Percentiles rank a stretch among this genome's conserved stretches.
Evolutionary conservation across 2,113 vertebrate genomes (phyloP).

Genomic region (Macquaria australasica): DNA sequence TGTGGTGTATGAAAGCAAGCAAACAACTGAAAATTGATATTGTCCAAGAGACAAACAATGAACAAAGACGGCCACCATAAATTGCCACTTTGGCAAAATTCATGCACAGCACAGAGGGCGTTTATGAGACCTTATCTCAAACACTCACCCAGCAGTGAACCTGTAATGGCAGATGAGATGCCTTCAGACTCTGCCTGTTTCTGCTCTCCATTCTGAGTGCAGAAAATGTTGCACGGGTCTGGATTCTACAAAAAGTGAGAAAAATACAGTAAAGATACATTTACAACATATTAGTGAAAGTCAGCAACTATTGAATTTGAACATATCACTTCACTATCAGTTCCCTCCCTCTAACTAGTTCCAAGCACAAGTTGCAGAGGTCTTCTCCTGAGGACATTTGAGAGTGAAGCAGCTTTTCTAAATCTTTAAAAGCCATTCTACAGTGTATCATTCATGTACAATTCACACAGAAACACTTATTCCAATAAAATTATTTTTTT

Average conservation of each 20-base stretch:
- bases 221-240: not conserved
- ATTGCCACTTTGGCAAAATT: too few species aligned
- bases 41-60: not conserved
- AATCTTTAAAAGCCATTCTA: not conserved
- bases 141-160: constrained; percentile 73
- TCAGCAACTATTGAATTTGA: not conserved
- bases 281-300: not conserved
- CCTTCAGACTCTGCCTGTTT: not conserved
- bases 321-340: not conserved
- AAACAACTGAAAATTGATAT: not conserved
- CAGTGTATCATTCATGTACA: not conserved
- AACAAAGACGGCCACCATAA: not conserved
- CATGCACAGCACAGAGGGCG: too few species aligned
- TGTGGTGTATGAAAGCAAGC: not conserved
- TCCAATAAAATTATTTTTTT: not conserved
- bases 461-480: not conserved
- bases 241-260: constrained; percentile 41
- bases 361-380: not conserved
- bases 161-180: constrained; percentile 2
- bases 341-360: not conserved
- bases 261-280: not conserved
- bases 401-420: not conserved
- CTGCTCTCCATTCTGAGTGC: constrained; percentile 10
- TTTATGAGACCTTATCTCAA: not conserved
- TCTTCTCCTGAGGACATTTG: not conserved